phyloP scores from a whole-genome alignment of 1,140 invertebrate genomes.

The Alviniconcha marisindica region DNA sequence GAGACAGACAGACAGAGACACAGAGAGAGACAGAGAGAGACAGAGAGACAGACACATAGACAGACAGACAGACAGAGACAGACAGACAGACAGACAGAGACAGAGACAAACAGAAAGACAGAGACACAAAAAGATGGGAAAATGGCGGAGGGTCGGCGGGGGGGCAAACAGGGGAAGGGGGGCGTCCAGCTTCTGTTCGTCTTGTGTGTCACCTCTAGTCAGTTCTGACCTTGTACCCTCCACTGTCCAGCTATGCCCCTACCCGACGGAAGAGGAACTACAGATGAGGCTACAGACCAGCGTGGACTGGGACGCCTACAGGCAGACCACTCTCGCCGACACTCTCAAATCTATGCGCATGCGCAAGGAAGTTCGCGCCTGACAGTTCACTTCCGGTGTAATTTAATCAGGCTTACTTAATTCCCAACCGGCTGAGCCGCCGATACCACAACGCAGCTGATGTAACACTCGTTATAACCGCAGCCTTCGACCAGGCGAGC shows the following conservation, averaged over 20 bases:
- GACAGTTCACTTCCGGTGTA: background rate
- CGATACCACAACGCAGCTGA: background rate
- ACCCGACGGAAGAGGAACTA: constrained; percentile 54
- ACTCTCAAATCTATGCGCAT: constrained; percentile 40
- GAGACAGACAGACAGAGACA: too few relatives aligned
- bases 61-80: too few relatives aligned
- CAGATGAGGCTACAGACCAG: constrained; percentile 47
- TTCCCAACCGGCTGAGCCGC: background rate
- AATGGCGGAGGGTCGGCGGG: too few relatives aligned
- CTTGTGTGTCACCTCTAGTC: background rate
- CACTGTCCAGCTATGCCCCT: constrained; percentile 52
- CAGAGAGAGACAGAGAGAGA: too few relatives aligned
- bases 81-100: too few relatives aligned
- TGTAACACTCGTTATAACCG: too few relatives aligned
- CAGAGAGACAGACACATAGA: too few relatives aligned
- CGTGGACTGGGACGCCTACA: constrained; percentile 52
- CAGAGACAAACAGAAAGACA: too few relatives aligned
- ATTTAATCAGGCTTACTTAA: background rate
- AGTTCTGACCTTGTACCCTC: background rate
- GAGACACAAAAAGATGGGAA: too few relatives aligned
- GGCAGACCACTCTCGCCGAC: constrained; percentile 40
- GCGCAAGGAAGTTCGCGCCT: constrained; percentile 9
- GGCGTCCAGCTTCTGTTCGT: too few relatives aligned
- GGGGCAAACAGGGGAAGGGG: too few relatives aligned
- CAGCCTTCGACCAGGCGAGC: too few relatives aligned